Conservation (phyloP, 2,888 invertebrate species). For the Spialia ferax region DNA sequence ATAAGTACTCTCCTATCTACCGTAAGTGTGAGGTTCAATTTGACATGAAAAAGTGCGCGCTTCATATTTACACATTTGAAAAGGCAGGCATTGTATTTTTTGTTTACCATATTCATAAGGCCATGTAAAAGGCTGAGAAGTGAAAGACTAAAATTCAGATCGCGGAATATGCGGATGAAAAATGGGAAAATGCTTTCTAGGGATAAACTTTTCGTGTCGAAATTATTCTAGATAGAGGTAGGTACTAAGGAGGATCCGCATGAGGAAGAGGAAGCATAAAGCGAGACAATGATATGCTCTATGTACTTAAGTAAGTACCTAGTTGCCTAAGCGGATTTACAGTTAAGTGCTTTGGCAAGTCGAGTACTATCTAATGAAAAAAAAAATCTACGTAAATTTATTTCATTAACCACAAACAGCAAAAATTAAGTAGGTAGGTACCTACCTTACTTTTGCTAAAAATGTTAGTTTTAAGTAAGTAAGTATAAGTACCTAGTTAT, state of each 20-base stretch:
- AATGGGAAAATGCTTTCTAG: conserved; percentile 8
- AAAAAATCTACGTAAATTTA: too few species aligned
- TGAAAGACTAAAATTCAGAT: not conserved
- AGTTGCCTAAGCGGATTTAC: not conserved
- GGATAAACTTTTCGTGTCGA: not conserved
- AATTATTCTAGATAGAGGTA: not conserved
- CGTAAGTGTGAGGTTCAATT: too few species aligned
- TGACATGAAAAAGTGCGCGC: not conserved
- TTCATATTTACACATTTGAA: not conserved
- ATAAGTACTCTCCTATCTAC: too few species aligned
- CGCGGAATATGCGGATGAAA: not conserved
- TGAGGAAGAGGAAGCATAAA: not conserved
- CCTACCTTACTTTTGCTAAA: too few species aligned
- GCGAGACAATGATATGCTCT: too few species aligned
- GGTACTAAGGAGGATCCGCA: not conserved
- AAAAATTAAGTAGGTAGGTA: too few species aligned
- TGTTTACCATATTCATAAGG: conserved; percentile 13
- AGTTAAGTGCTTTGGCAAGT: too few species aligned
- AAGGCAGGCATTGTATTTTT: not conserved
- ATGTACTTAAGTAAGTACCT: too few species aligned
- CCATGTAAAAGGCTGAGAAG: not conserved
- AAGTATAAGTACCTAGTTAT: too few species aligned
- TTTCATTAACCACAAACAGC: too few species aligned
- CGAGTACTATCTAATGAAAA: too few species aligned
- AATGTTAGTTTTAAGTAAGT: too few species aligned